Conservation (phyloP, 2,797 vertebrate genomes). For the Micromesistius poutassou region DNA sequence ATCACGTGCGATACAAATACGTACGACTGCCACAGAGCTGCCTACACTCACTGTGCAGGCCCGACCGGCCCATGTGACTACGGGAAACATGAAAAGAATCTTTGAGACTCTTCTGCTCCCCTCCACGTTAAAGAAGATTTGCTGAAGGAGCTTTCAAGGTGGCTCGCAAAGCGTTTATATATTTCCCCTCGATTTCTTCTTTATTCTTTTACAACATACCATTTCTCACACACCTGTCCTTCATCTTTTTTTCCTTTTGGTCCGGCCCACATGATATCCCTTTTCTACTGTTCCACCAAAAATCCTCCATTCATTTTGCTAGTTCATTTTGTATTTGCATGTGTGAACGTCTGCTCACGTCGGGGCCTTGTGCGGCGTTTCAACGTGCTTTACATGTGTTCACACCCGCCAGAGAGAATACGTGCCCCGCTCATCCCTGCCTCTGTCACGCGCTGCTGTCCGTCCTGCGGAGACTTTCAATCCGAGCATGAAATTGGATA, state of each 20-base stretch:
- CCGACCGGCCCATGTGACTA: conserved; percentile 33
- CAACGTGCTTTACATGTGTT: not conserved
- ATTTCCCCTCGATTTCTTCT: not conserved
- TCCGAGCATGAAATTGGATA: conserved; percentile 53
- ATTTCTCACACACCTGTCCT: not conserved
- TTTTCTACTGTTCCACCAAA: conserved; percentile 12
- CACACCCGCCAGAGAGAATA: conserved; percentile 29
- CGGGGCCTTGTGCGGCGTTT: not conserved
- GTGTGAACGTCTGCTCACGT: not conserved
- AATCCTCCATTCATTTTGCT: not conserved
- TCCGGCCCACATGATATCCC: conserved; percentile 18
- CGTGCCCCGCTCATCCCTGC: not conserved
- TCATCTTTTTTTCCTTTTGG: conserved; percentile 27
- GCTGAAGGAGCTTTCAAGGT: conserved; percentile 65
- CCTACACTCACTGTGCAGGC: conserved; percentile 44
- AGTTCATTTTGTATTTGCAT: conserved; percentile 17
- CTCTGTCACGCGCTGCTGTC: conserved; percentile 17
- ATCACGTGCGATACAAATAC: not conserved
- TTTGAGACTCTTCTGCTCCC: conserved; percentile 45
- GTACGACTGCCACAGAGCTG: not conserved
- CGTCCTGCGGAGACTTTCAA: conserved; percentile 49
- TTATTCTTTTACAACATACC: conserved; percentile 20
- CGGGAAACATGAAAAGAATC: conserved; percentile 44
- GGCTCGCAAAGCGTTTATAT: conserved; percentile 35
- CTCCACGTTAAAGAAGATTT: conserved; percentile 34